phyloP scores from a whole-genome alignment of 2,888 invertebrate species.

The Melinaea menophilus region DNA sequence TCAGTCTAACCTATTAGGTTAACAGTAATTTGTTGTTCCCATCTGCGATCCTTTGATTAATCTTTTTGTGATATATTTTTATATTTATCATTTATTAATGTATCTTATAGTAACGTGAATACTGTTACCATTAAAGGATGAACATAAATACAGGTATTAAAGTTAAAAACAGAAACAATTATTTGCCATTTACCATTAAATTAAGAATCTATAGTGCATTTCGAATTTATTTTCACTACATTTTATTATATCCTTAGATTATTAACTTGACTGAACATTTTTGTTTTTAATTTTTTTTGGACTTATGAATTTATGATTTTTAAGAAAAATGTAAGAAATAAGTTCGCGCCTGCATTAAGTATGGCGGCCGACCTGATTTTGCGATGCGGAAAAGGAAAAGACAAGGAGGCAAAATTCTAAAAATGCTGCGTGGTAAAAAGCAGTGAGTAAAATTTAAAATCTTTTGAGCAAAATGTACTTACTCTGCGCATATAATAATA shows the following conservation, averaged over 20 bases:
- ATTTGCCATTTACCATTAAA: no score
- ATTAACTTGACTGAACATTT: no score
- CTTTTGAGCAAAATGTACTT: slow-evolving; percentile 10
- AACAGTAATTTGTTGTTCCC: slow-evolving; percentile 23
- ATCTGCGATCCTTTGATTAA: slow-evolving; percentile 16
- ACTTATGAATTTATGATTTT: slow-evolving; percentile 26
- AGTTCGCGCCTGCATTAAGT: slow-evolving; percentile 20
- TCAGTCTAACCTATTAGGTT: slow-evolving; percentile 34
- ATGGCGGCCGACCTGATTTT: slow-evolving; percentile 26
- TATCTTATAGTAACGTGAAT: neutral
- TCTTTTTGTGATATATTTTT: slow-evolving; percentile 3
- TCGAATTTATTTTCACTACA: no score
- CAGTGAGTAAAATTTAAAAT: slow-evolving; percentile 13
- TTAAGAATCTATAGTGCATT: no score
- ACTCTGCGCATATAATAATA: neutral
- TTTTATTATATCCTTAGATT: no score
- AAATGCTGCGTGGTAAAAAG: slow-evolving; percentile 22
- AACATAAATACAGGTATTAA: neutral
- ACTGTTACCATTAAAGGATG: neutral
- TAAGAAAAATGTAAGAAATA: slow-evolving; percentile 20
- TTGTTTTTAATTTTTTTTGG: neutral
- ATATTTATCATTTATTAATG: neutral
- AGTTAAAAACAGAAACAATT: neutral
- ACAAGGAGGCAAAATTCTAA: slow-evolving; percentile 17
- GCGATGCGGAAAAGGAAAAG: slow-evolving; percentile 23